Conservation (phyloP, 1,140 invertebrate species). For the Propsilocerus akamusi region DNA sequence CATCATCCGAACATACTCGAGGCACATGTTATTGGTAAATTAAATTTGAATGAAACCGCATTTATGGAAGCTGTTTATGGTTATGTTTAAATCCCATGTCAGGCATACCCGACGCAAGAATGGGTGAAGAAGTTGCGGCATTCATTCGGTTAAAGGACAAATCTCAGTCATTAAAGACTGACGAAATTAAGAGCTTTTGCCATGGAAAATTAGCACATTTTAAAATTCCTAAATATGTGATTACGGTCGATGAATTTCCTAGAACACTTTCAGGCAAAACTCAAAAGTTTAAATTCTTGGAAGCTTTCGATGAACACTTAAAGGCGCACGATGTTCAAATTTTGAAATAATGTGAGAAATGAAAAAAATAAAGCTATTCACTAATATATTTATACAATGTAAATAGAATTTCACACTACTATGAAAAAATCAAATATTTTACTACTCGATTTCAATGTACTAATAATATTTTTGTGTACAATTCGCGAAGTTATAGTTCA, state of each 20-base stretch:
- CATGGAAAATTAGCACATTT: slow-evolving; percentile 61
- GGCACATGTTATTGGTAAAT: slow-evolving; percentile 36
- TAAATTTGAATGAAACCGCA: neutral
- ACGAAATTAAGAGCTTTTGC: slow-evolving; percentile 46
- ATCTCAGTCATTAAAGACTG: slow-evolving; percentile 25
- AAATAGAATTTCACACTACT: no score
- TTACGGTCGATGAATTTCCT: slow-evolving; percentile 53
- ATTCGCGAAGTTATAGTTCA: no score
- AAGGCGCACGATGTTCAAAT: no score
- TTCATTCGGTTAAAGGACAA: slow-evolving; percentile 37
- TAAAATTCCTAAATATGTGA: slow-evolving; percentile 63
- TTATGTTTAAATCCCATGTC: slow-evolving; percentile 24
- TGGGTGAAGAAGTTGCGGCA: slow-evolving; percentile 66
- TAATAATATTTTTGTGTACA: no score
- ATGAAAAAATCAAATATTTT: no score
- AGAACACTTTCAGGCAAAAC: slow-evolving; percentile 72
- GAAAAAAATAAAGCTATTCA: no score
- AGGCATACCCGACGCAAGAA: slow-evolving; percentile 55
- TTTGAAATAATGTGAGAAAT: no score
- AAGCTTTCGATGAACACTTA: slow-evolving; percentile 15
- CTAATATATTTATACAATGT: no score
- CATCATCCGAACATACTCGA: slow-evolving; percentile 58
- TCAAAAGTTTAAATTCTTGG: slow-evolving; percentile 46
- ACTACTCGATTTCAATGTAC: no score
- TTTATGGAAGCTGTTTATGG: neutral